Evolutionary conservation across 2,113 vertebrate genomes (phyloP).

Genomic region (Labeo catla): DNA sequence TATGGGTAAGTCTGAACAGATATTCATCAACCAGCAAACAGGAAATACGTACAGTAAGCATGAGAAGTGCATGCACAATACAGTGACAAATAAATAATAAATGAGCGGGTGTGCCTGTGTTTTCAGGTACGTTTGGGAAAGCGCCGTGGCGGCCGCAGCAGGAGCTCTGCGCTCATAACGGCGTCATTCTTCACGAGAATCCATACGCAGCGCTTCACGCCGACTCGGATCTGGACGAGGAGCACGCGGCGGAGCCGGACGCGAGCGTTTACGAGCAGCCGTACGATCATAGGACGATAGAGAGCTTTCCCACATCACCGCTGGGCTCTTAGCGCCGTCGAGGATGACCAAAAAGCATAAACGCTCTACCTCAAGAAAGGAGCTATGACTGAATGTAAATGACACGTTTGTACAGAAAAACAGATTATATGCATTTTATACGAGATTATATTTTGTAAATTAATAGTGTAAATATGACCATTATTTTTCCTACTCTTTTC

Average conservation of each 20-base stretch:
- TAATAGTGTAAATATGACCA: conserved; percentile 85
- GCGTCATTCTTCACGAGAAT: conserved; percentile 72
- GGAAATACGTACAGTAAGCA: background rate
- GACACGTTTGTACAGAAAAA: conserved; percentile 47
- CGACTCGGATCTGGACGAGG: conserved; percentile 72
- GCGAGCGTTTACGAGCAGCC: conserved; percentile 74
- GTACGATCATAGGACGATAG: conserved; percentile 79
- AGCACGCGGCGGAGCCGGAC: conserved; percentile 65
- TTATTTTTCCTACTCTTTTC: conserved; percentile 80
- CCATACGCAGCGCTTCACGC: conserved; percentile 73
- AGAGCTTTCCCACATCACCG: conserved; percentile 64
- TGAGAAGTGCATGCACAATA: background rate
- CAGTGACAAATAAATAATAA: background rate
- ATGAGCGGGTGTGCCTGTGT: background rate
- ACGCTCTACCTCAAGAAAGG: conserved; percentile 87
- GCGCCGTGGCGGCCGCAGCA: conserved; percentile 83
- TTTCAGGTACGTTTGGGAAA: conserved; percentile 93
- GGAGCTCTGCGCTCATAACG: conserved; percentile 73
- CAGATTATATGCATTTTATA: conserved; percentile 76
- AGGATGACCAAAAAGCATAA: conserved; percentile 58
- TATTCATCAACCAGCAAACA: background rate
- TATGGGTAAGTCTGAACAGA: conserved; percentile 81
- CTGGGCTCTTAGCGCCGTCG: conserved; percentile 22
- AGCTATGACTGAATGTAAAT: conserved; percentile 68
- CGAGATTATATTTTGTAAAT: conserved; percentile 88